phyloP scores from a whole-genome alignment of 1,140 invertebrate species.

The Fopius arisanus region DNA sequence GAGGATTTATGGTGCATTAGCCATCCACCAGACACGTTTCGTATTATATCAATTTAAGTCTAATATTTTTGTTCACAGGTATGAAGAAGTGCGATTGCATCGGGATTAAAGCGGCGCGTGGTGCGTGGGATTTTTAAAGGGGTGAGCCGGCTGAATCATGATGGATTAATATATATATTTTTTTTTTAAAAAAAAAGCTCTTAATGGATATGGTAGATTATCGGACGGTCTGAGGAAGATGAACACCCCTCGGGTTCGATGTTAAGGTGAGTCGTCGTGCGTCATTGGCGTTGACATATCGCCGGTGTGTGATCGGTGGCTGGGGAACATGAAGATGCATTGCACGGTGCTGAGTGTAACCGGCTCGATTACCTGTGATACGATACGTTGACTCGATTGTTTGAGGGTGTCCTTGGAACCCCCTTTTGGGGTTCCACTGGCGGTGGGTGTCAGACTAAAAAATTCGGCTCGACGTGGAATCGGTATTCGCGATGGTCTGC shows the following conservation, averaged over 20 bases:
- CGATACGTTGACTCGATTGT: not conserved
- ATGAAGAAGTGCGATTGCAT: not conserved
- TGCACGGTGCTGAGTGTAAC: not conserved
- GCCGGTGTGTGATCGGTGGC: slow-evolving; percentile 27
- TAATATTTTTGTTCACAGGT: not conserved
- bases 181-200: not conserved
- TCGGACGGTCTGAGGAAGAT: slow-evolving; percentile 20
- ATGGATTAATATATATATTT: not conserved
- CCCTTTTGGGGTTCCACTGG: too few relatives aligned
- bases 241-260: slow-evolving; percentile 27
- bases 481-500: too few relatives aligned
- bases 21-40: not conserved
- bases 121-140: not conserved
- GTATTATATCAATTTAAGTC: slow-evolving; percentile 3
- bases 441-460: too few relatives aligned
- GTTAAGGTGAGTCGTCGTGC: slow-evolving; percentile 33
- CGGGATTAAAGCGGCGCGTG: not conserved
- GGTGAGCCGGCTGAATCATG: not conserved
- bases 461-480: too few relatives aligned
- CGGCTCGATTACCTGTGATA: not conserved
- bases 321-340: not conserved
- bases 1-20: slow-evolving; percentile 2
- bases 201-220: not conserved
- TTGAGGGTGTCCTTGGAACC: not conserved
- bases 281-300: slow-evolving; percentile 30